phyloP scores from a whole-genome alignment of 2,888 invertebrate species.

The Clostera curtula region DNA sequence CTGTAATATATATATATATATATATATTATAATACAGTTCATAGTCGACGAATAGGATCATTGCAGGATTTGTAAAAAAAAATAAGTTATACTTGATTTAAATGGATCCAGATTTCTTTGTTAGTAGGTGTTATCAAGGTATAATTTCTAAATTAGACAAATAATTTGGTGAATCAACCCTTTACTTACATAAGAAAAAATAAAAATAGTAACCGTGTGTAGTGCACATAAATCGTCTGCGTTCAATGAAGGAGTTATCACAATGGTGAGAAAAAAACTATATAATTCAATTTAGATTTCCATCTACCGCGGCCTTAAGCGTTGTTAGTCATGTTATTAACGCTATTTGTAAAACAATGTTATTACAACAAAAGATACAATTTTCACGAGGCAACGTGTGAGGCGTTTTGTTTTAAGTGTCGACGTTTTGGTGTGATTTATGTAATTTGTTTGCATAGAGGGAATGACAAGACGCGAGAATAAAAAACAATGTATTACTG shows the following conservation, averaged over 20 bases:
- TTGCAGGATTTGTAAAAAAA: too few species aligned
- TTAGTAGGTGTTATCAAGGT: too few species aligned
- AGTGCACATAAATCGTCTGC: constrained; percentile 22
- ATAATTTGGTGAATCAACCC: too few species aligned
- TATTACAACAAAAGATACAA: constrained; percentile 41
- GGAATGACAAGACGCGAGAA: constrained; percentile 2
- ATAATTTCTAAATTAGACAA: too few species aligned
- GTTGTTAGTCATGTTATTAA: constrained; percentile 44
- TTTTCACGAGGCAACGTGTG: constrained; percentile 25
- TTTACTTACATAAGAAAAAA: too few species aligned
- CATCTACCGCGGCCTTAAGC: constrained; percentile 41
- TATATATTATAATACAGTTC: too few species aligned
- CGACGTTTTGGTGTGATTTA: constrained; percentile 24
- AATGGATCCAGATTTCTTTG: too few species aligned
- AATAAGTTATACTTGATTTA: too few species aligned
- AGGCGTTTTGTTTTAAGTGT: constrained; percentile 26
- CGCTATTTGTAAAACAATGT: constrained; percentile 48
- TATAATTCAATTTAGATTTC: constrained; percentile 46
- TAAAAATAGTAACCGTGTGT: constrained; percentile 31
- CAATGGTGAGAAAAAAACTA: constrained; percentile 54
- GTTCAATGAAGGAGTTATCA: constrained; percentile 41
- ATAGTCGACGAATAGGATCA: too few species aligned
- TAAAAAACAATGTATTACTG: background rate
- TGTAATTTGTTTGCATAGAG: constrained; percentile 25
- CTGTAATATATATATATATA: too few species aligned